Base-by-base conservation (phyloP, 2,888 invertebrate species). In the Pinctada fucata region DNA sequence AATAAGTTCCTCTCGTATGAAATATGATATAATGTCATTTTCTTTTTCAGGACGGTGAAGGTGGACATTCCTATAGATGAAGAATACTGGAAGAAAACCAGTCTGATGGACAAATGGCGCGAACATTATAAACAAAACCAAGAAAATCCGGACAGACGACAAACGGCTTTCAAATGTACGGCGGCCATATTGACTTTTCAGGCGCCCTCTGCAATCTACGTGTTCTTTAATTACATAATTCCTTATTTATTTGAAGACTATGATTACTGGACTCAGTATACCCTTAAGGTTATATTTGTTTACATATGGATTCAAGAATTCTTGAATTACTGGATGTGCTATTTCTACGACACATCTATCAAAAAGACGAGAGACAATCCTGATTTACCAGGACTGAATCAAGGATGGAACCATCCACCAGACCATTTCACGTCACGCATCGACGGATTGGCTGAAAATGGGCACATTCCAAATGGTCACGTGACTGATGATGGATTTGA, bases 291-390 rank as follows among this genome's bases (percentile, higher is more conserved):
- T 10, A 72, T 84, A 2, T 68, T 77, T n/a, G 65, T 72, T 48
- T 82, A 79, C 66, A 3, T 82, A 8, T 76, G 49, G 52, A 48
- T 83, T 3, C 72, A 82, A 51, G 51, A 58, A 2, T 52, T 77
- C 47, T 82, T 82, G 6, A 86, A 86, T 69, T 86, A 82, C 80
- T 66, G 85, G 2, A 82, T 82, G 76, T 78, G 75, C 13, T 66
- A 78, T 6, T 64, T 81, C 49, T 86, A 81, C 52, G 80, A 83
- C 64, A 79, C 81, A 13, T 68, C 58, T 3, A 71, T 79, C 45
- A 3, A 4, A 0, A 81, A 71, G 51, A 70, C 78, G 48, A 68
- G 63, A 3, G 78, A 81, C 74, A 69, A 73, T 3, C 79, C 79
- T 2, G 51, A 69, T 45, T 31, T 79, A 2, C 13, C 52, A 8